A percentile compares a stretch with the other conserved stretches of the same genome.
These are phyloP conservation scores for Pinna nobilis DNA, from an alignment of 1,140 invertebrate species.

Conservation along the genomic window DNA sequence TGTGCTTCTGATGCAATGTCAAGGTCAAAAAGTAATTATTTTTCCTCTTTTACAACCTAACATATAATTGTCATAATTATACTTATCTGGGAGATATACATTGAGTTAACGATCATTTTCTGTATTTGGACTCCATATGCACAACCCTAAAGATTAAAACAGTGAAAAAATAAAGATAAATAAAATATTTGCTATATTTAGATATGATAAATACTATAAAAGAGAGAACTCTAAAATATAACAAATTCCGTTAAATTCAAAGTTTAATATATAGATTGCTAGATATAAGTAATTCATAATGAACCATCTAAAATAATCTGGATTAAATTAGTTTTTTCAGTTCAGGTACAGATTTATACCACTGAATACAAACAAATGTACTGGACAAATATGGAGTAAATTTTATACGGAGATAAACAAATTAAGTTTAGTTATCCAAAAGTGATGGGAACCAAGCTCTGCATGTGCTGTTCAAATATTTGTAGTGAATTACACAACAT, in stretches of 20 bases:
- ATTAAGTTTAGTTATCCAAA: too few relatives aligned
- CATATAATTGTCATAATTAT: slow-evolving; percentile 2
- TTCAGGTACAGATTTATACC: slow-evolving; percentile 9
- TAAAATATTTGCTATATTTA: not conserved
- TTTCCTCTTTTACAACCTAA: not conserved
- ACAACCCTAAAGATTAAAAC: slow-evolving; percentile 9
- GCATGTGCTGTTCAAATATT: too few relatives aligned
- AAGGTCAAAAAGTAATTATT: not conserved
- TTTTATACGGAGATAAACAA: too few relatives aligned
- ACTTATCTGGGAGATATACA: slow-evolving; percentile 8
- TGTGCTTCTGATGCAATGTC: too few relatives aligned
- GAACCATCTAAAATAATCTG: slow-evolving; percentile 8
- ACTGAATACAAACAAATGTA: not conserved
- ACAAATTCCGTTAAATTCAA: too few relatives aligned
- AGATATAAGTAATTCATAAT: too few relatives aligned
- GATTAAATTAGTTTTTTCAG: not conserved
- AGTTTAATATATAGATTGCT: too few relatives aligned
- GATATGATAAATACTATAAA: slow-evolving; percentile 12
- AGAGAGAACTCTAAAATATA: not conserved
- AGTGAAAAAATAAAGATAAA: slow-evolving; percentile 15
- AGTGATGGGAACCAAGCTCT: too few relatives aligned
- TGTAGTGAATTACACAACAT: too few relatives aligned
- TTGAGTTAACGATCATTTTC: slow-evolving; percentile 15
- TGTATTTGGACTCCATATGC: slow-evolving; percentile 1
- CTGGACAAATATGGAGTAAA: not conserved